Conservation (phyloP, 2,888 invertebrate genomes). For the Eristalis tenax region DNA sequence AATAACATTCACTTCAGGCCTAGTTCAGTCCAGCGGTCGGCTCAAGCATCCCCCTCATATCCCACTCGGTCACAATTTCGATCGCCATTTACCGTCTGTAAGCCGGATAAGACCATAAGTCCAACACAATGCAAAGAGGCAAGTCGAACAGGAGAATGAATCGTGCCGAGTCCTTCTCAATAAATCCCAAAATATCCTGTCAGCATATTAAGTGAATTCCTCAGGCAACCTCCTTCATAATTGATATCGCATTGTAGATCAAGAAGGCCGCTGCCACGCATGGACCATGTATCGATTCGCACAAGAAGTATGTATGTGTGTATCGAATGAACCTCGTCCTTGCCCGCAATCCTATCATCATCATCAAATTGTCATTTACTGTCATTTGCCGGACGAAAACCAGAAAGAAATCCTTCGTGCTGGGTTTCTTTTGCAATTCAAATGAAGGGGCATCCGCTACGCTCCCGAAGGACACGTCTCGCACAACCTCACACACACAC, state of each 20-base stretch:
- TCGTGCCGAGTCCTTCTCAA: slow-evolving; percentile 1
- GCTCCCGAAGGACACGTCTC: not conserved
- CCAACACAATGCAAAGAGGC: not conserved
- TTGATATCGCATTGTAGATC: slow-evolving; percentile 31
- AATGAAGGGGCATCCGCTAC: slow-evolving; percentile 14
- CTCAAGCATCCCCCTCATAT: too few relatives aligned
- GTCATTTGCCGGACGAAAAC: slow-evolving; percentile 27
- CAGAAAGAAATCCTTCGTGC: slow-evolving; percentile 6
- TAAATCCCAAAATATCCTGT: slow-evolving; percentile 29
- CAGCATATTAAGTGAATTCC: slow-evolving; percentile 27
- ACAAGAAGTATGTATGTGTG: slow-evolving; percentile 18
- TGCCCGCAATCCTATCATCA: not conserved
- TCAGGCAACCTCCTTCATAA: slow-evolving; percentile 11
- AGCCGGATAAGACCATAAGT: slow-evolving; percentile 19
- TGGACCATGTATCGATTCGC: slow-evolving; percentile 20
- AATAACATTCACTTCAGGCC: not conserved
- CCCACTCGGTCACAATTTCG: too few relatives aligned
- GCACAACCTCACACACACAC: not conserved
- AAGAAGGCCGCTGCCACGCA: not conserved
- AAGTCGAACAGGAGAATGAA: not conserved
- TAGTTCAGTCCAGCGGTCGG: too few relatives aligned
- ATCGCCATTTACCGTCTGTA: not conserved
- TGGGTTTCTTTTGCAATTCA: slow-evolving; percentile 36
- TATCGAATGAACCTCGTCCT: not conserved
- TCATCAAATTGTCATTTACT: slow-evolving; percentile 51